A percentile compares a stretch with the other conserved stretches of the same genome.
These are phyloP conservation scores for Sebastolobus alascanus DNA, from an alignment of 2,797 vertebrate genomes.

Conservation along the genomic window DNA sequence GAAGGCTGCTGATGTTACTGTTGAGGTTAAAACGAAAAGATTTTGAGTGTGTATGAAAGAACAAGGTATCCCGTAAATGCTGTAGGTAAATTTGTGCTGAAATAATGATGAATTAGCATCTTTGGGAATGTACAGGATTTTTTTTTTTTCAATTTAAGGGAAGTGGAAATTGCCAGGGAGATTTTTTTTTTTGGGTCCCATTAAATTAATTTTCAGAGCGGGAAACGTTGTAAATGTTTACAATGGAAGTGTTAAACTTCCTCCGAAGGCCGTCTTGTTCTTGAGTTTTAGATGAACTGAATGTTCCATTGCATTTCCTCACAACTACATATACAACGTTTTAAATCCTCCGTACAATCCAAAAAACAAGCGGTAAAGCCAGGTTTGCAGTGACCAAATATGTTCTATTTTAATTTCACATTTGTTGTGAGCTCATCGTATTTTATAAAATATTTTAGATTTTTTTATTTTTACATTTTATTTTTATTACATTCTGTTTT, in stretches of 20 bases:
- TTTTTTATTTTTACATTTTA: constrained; percentile 58
- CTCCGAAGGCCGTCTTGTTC: constrained; percentile 26
- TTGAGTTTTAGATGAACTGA: constrained; percentile 36
- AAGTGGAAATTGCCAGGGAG: constrained; percentile 13
- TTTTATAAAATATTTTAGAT: constrained; percentile 72
- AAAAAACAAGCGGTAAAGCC: constrained; percentile 47
- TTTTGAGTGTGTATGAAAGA: constrained; percentile 45
- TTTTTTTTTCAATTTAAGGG: constrained; percentile 35
- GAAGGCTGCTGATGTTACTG: constrained; percentile 39
- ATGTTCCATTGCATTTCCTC: constrained; percentile 45
- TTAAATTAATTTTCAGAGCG: constrained; percentile 40
- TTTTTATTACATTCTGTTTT: constrained; percentile 57
- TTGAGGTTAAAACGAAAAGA: constrained; percentile 19
- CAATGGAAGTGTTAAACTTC: constrained; percentile 49
- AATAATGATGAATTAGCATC: constrained; percentile 46
- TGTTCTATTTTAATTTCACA: constrained; percentile 47
- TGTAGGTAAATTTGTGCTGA: constrained; percentile 38
- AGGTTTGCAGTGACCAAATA: constrained; percentile 71
- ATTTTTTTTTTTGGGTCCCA: constrained; percentile 24
- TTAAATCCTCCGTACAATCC: constrained; percentile 30
- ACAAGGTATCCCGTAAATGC: constrained; percentile 21
- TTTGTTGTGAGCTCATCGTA: constrained; percentile 45
- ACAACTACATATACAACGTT: constrained; percentile 1
- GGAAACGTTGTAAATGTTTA: constrained; percentile 70
- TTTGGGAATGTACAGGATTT: constrained; percentile 54